phyloP scores from a whole-genome alignment of 2,113 vertebrate genomes.

The Pycnonotus jocosus region DNA sequence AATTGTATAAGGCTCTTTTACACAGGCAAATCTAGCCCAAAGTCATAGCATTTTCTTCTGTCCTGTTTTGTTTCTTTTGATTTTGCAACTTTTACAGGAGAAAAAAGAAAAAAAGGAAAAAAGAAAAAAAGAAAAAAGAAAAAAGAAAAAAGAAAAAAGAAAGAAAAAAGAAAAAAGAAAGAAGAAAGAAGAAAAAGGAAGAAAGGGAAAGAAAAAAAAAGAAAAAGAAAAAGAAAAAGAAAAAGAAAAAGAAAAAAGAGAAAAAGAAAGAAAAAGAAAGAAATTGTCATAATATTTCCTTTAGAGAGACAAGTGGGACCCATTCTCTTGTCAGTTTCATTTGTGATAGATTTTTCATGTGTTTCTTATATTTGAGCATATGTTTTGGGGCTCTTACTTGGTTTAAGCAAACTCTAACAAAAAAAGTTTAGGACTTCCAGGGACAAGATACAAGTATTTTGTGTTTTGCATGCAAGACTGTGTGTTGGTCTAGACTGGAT shows the following conservation, averaged over 20 bases:
- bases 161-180: rapidly evolving
- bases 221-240: rapidly evolving
- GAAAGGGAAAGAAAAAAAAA: too few species aligned
- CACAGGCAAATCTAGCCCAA: background rate
- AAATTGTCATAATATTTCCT: background rate
- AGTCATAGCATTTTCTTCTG: background rate
- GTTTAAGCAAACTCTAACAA: background rate
- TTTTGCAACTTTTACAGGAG: background rate
- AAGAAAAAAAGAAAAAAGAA: rapidly evolving
- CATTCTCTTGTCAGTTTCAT: background rate
- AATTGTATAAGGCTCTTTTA: background rate
- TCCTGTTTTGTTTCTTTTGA: background rate
- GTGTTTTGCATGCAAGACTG: background rate
- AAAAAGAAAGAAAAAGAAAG: rapidly evolving
- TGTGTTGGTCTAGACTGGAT: background rate
- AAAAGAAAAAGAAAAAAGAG: rapidly evolving
- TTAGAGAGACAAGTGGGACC: background rate
- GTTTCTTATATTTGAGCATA: background rate
- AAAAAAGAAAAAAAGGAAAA: rapidly evolving
- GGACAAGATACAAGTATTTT: background rate
- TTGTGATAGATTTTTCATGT: background rate
- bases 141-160: rapidly evolving
- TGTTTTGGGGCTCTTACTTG: background rate
- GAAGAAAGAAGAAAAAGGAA: rapidly evolving
- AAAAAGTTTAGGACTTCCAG: background rate